A percentile compares a stretch with the other conserved stretches of the same genome.
These are phyloP conservation scores for Noctua pronuba DNA, from an alignment of 2,888 invertebrate species.

Conservation along the genomic window DNA sequence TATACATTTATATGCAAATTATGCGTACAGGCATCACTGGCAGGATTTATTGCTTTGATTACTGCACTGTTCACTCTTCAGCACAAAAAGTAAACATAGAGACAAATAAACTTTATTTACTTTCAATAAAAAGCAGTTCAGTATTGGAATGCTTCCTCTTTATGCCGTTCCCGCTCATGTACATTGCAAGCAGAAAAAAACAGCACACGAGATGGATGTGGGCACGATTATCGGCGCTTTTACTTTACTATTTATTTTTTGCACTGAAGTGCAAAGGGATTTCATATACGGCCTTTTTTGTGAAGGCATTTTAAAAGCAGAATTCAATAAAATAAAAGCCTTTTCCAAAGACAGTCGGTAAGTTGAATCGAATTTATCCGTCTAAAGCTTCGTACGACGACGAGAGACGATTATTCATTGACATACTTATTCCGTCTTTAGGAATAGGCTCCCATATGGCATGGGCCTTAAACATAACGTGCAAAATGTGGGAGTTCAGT, in stretches of 20 bases:
- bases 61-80: background rate
- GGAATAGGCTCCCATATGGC: background rate
- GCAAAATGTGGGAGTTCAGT: background rate
- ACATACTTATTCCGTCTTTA: background rate
- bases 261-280: background rate
- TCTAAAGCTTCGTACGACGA: background rate
- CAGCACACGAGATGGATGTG: background rate
- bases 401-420: background rate
- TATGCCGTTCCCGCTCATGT: slow-evolving; percentile 6
- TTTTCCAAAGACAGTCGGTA: too few species aligned
- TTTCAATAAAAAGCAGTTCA: background rate
- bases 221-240: slow-evolving; percentile 11
- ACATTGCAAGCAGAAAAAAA: slow-evolving; percentile 21
- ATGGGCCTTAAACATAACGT: background rate
- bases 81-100: background rate
- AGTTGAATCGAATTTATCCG: background rate
- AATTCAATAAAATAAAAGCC: background rate
- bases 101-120: background rate
- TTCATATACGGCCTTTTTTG: background rate
- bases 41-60: background rate
- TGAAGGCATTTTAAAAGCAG: background rate
- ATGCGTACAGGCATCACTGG: too few species aligned
- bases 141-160: slow-evolving; percentile 12
- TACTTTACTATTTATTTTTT: slow-evolving; percentile 20
- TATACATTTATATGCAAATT: background rate